These are phyloP conservation scores for Netelia fuscicornis DNA, from an alignment of 2,888 invertebrate species.

Conservation along the genomic window DNA sequence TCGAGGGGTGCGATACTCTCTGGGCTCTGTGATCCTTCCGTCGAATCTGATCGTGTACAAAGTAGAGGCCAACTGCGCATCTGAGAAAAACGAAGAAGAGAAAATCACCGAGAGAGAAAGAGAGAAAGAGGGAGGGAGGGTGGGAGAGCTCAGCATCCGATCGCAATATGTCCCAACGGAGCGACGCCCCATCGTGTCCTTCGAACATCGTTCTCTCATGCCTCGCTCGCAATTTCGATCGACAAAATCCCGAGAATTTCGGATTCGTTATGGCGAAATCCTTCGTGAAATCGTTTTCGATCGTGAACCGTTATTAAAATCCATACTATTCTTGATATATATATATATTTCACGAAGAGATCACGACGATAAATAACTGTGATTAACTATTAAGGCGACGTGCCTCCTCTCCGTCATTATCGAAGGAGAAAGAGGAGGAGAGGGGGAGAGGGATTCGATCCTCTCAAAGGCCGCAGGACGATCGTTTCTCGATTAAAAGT, in stretches of 20 bases:
- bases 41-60: constrained; percentile 21
- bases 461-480: constrained; percentile 2
- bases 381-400: constrained; percentile 52
- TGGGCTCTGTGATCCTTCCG: constrained; percentile 25
- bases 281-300: constrained; percentile 12
- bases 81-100: neutral
- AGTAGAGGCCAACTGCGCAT: neutral
- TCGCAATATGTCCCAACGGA: constrained; percentile 43
- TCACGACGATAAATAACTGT: constrained; percentile 51
- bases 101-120: neutral
- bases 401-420: constrained; percentile 30
- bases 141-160: constrained; percentile 13
- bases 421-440: neutral
- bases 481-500: constrained; percentile 57
- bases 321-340: neutral
- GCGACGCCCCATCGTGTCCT: constrained; percentile 24
- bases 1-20: constrained; percentile 38
- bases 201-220: neutral
- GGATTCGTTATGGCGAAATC: constrained; percentile 1
- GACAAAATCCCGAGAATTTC: constrained; percentile 20
- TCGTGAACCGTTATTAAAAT: constrained; percentile 40
- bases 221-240: neutral
- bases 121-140: neutral
- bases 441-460: neutral
- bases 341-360: neutral